A percentile compares a stretch with the other conserved stretches of the same genome.
Evolutionary conservation across 2,888 invertebrate genomes (phyloP).

Genomic region (Marasmarcha lunaedactyla): DNA sequence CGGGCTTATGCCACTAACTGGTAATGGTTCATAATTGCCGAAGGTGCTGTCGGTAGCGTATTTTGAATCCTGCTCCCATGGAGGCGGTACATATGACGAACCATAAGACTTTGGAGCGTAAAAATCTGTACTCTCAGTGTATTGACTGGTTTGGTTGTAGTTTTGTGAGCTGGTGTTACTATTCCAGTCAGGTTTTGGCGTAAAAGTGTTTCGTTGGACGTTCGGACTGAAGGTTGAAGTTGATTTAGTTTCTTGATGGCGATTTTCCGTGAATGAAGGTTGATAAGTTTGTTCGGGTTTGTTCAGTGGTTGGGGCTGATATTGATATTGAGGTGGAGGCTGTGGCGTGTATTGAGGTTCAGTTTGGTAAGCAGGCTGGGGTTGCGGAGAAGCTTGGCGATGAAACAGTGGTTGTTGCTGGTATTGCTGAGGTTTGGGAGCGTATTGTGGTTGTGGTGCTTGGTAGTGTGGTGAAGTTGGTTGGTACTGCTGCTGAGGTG

Average conservation of each 20-base stretch:
- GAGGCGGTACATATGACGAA: conserved; percentile 56
- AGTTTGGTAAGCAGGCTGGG: conserved; percentile 1
- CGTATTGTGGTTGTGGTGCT: too few species aligned
- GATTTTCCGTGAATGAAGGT: conserved; percentile 33
- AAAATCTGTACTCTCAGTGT: conserved; percentile 32
- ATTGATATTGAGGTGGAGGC: conserved; percentile 8
- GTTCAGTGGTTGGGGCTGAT: conserved; percentile 5
- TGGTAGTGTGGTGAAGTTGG: background rate
- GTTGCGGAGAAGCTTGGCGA: too few species aligned
- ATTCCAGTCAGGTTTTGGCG: conserved; percentile 17
- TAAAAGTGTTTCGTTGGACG: conserved; percentile 20
- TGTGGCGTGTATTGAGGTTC: conserved; percentile 10
- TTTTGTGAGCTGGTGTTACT: conserved; percentile 20
- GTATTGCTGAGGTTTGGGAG: background rate
- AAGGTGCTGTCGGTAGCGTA: conserved; percentile 34
- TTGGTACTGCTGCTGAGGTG: conserved; percentile 17
- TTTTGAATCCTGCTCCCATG: conserved; percentile 56
- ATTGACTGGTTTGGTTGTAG: conserved; percentile 25
- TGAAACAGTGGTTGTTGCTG: background rate
- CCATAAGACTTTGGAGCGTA: conserved; percentile 38
- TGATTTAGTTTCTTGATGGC: conserved; percentile 26
- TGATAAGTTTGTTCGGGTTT: conserved; percentile 22
- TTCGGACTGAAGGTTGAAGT: conserved; percentile 16
- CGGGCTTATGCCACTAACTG: conserved; percentile 23
- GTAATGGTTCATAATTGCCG: conserved; percentile 36